Evolutionary conservation across 2,797 vertebrate species (phyloP), one percentile per base, ranked within the genome.

Genomic region (Decapterus maruadsi): DNA sequence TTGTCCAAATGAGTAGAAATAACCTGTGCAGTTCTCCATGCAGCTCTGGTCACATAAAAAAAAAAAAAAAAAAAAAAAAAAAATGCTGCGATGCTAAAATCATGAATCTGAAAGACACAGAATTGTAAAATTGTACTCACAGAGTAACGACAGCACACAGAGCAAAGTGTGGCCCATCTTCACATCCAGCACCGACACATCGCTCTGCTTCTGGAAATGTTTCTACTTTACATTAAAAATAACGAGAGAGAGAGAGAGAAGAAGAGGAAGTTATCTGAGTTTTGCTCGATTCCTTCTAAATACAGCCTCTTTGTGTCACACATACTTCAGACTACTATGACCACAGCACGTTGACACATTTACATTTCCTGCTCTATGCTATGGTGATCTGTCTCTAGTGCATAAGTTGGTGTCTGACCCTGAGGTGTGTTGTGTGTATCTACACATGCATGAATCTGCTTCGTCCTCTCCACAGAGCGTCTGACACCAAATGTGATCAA

Each of bases 51-150:
- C 22, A 16, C 3, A 6, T 29, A 22, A 14, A n/a, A n/a, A n/a
- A 26, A 26, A 26, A n/a, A n/a, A n/a, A n/a, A n/a, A n/a, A n/a
- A n/a, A n/a, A n/a, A n/a, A n/a, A n/a, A n/a, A n/a, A n/a, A n/a
- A n/a, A n/a, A n/a, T n/a, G n/a, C n/a, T n/a, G n/a, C 2, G 13
- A 2, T 26, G 51, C 2, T 53, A 26, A 12, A 53, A 26, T 26
- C 20, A 13, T 53, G 22, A 26, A 10, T 51, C 51, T 14, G 13
- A 54, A 14, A 54, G 22, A 29, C 22, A 29, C 2, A 54, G 22
- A 54, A 26, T 0, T 16, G 51, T 7, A 54, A 54, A 54, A 29
- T 29, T 60, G 11, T 75, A 78, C 75, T 81, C 19, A 85, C 83
- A 70, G 56, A 82, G 40, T 9, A 85, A 54, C 1, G 31, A 46